Conservation (phyloP, 2,797 vertebrate genomes). For the Clamator glandarius region DNA sequence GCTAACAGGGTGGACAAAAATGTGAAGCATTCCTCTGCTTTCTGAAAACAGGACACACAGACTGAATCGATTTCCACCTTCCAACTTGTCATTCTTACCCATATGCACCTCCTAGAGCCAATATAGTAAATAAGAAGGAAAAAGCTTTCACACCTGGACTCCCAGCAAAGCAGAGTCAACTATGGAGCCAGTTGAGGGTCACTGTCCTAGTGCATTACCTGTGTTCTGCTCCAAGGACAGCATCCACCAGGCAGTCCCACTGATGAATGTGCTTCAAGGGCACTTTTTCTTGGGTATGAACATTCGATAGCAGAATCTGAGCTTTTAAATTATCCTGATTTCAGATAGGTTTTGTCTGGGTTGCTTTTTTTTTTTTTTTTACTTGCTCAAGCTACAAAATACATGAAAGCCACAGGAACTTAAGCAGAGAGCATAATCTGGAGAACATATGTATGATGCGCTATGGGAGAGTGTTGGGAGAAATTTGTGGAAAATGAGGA, state of each 20-base stretch:
- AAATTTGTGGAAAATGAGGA: not conserved
- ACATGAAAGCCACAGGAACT: not conserved
- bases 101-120: not conserved
- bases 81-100: not conserved
- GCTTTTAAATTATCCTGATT: not conserved
- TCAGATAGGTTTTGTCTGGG: not conserved
- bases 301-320: not conserved
- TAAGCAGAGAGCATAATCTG: not conserved
- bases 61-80: not conserved
- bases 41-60: not conserved
- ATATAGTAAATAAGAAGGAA: not conserved
- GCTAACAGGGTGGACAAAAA: not conserved
- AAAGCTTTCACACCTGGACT: not conserved
- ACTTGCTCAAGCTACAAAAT: not conserved
- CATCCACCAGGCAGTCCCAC: not conserved
- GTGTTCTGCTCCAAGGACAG: not conserved
- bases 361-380: not conserved
- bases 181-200: rapidly evolving
- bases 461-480: not conserved
- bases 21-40: not conserved
- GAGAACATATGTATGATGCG: not conserved
- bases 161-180: not conserved
- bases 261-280: not conserved
- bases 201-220: not conserved
- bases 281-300: not conserved